phyloP scores from a whole-genome alignment of 35 echinoderm and acorn worm species.

The Apostichopus californicus region DNA sequence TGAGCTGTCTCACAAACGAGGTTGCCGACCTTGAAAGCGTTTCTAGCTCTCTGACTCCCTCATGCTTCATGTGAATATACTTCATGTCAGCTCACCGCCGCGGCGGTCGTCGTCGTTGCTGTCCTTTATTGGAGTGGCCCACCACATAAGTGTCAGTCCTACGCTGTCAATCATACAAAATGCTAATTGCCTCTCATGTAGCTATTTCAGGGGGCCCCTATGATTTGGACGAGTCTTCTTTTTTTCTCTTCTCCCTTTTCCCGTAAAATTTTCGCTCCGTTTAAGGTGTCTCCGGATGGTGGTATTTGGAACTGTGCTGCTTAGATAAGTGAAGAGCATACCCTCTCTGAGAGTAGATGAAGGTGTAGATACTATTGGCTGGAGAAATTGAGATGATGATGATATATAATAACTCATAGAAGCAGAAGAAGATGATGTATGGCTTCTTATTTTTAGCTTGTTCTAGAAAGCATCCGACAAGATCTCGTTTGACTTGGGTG shows the following conservation, averaged over 20 bases:
- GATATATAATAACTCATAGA: neutral
- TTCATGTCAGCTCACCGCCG: neutral
- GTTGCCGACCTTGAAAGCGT: constrained; percentile 48
- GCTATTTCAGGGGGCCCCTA: constrained; percentile 34
- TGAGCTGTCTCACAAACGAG: constrained; percentile 44
- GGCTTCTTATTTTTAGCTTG: neutral
- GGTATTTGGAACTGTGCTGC: neutral
- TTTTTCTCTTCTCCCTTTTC: neutral
- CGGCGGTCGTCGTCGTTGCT: neutral
- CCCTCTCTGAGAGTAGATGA: neutral
- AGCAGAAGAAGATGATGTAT: neutral
- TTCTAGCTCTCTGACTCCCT: constrained; percentile 2
- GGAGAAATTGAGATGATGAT: neutral
- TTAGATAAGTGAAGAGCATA: neutral
- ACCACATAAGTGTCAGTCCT: constrained; percentile 31
- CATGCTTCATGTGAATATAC: constrained; percentile 24
- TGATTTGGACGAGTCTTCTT: neutral
- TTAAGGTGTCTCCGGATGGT: neutral
- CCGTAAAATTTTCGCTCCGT: constrained; percentile 5
- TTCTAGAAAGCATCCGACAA: neutral
- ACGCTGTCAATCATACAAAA: constrained; percentile 35
- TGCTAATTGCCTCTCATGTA: constrained; percentile 45
- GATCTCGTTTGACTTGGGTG: neutral
- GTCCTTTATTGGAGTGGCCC: constrained; percentile 17
- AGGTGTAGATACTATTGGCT: neutral